These are phyloP conservation scores for Nymphalis urticae DNA, from an alignment of 2,888 invertebrate genomes.

Conservation along the genomic window DNA sequence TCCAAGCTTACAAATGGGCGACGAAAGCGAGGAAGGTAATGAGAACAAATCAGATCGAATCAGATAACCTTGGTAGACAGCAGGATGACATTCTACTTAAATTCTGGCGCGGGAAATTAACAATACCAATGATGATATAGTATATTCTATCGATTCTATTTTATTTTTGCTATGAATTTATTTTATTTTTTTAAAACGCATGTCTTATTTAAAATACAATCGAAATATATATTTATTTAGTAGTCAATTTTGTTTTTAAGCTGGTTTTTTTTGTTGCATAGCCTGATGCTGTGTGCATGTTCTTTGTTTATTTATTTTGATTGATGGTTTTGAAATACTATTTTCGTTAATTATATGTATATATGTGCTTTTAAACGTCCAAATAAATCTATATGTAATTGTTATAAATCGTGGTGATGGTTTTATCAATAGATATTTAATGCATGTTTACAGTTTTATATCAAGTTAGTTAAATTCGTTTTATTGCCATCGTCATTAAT, in stretches of 20 bases:
- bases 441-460: constrained; percentile 4
- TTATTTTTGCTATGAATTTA: background rate
- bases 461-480: background rate
- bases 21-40: constrained; percentile 94
- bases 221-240: background rate
- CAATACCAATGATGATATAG: constrained; percentile 12
- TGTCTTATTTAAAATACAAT: background rate
- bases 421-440: background rate
- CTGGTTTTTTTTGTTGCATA: constrained; percentile 6
- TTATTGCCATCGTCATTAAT: background rate
- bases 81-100: background rate
- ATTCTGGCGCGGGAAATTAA: constrained; percentile 28
- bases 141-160: constrained; percentile 1
- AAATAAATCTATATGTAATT: background rate
- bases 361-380: background rate
- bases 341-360: constrained; percentile 2
- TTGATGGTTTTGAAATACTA: background rate
- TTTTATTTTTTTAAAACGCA: background rate
- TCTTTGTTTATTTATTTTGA: background rate
- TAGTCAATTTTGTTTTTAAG: background rate
- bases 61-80: constrained; percentile 6
- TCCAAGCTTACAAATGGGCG: constrained; percentile 90
- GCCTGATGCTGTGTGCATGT: constrained; percentile 6
- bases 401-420: background rate
- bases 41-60: constrained; percentile 8